Evolutionary conservation across 2,797 vertebrate genomes (phyloP).

Genomic region (Lemur catta): DNA sequence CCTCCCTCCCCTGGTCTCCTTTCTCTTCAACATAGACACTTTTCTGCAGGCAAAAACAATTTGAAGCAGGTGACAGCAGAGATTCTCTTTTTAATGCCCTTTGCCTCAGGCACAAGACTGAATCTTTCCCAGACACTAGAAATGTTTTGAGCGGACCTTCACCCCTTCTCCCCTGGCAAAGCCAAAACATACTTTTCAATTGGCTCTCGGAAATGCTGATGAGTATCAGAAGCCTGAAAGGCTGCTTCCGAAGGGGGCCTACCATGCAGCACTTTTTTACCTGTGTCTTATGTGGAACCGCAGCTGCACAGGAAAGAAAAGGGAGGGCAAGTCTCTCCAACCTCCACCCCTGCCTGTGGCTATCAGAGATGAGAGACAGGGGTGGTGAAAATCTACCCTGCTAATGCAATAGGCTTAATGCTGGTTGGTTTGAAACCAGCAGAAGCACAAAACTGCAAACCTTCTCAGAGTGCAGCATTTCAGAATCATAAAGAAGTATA

Average conservation of each 20-base stretch:
- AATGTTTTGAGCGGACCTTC: constrained; percentile 36
- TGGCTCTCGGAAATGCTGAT: constrained; percentile 65
- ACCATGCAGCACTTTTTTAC: not conserved
- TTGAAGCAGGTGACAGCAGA: constrained; percentile 61
- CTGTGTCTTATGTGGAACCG: not conserved
- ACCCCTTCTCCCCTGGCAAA: constrained; percentile 52
- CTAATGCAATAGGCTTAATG: not conserved
- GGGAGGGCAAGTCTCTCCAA: not conserved
- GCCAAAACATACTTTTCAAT: constrained; percentile 42
- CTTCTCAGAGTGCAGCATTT: not conserved
- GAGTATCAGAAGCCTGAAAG: constrained; percentile 4
- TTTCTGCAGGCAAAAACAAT: constrained; percentile 65
- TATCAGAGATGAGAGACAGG: not conserved
- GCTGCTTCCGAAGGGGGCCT: constrained; percentile 18
- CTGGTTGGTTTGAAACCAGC: constrained; percentile 22
- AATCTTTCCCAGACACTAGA: constrained; percentile 58
- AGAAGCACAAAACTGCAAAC: constrained; percentile 2
- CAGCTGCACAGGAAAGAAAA: not conserved
- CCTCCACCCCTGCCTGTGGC: not conserved
- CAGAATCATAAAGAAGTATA: constrained; percentile 17
- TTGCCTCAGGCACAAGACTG: constrained; percentile 35
- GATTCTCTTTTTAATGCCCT: constrained; percentile 59
- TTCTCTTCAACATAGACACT: not conserved
- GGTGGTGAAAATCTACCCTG: not conserved
- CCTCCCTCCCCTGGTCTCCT: not conserved